phyloP scores from a whole-genome alignment of 2,888 invertebrate species.

The Archaeoteleia sp. region DNA sequence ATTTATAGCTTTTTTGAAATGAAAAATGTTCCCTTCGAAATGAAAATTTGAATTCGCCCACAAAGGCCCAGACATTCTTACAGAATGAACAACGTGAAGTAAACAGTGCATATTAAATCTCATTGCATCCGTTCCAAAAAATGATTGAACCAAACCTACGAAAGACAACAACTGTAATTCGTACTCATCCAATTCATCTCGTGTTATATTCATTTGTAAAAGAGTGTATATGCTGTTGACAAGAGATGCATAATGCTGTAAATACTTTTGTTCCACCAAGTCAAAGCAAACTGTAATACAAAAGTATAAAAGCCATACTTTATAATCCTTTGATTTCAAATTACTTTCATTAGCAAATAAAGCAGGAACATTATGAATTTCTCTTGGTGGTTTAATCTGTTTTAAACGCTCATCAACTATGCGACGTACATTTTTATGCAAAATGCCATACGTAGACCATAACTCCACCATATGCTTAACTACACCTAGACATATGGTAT shows the following conservation, averaged over 20 bases:
- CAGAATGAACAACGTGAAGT: conserved; percentile 19
- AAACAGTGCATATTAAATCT: conserved; percentile 26
- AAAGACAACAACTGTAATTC: conserved; percentile 2
- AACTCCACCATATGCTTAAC: neutral
- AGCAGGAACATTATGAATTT: conserved; percentile 2
- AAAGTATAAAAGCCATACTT: conserved; percentile 2
- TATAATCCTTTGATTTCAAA: conserved; percentile 10
- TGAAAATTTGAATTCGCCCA: conserved; percentile 18
- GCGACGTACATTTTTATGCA: neutral
- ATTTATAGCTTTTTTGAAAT: conserved; percentile 10
- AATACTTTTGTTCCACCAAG: conserved; percentile 2
- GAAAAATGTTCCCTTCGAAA: conserved; percentile 27
- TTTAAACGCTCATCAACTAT: conserved; percentile 7
- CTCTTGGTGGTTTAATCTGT: conserved; percentile 1
- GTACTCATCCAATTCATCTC: neutral
- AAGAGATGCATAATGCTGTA: conserved; percentile 3
- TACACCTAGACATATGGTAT: conserved; percentile 22
- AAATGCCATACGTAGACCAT: neutral
- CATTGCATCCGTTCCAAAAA: conserved; percentile 7
- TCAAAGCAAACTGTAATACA: conserved; percentile 2
- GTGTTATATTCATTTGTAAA: neutral
- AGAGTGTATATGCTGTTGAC: conserved; percentile 2
- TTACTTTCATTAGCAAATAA: neutral
- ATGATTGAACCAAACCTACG: conserved; percentile 1
- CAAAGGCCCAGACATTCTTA: conserved; percentile 10